Percentiles rank a stretch among this genome's conserved stretches.
phyloP scores from a whole-genome alignment of 2,888 invertebrate species.

The Chelonus formosanus region DNA sequence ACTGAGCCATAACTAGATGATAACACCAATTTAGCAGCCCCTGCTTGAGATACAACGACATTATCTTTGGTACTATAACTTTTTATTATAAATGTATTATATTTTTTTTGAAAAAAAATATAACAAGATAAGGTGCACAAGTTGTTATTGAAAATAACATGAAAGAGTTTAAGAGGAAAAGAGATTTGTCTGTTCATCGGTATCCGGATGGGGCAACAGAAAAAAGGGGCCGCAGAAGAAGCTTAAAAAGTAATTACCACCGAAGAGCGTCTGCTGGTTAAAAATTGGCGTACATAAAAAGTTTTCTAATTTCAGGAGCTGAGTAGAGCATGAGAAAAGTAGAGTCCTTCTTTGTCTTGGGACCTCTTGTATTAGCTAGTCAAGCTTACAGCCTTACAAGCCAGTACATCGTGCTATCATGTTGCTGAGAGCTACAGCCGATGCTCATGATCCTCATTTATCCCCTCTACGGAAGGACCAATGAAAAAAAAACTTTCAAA shows the following conservation, averaged over 20 bases:
- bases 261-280: slow-evolving; percentile 60
- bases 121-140: no score
- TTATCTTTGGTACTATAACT: no score
- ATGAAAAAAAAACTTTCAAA: slow-evolving; percentile 12
- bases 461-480: neutral
- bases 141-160: no score
- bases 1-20: no score
- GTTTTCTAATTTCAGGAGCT: slow-evolving; percentile 64
- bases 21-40: no score
- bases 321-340: slow-evolving; percentile 40
- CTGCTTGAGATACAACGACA: no score
- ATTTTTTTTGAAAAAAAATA: no score
- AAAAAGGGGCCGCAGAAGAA: slow-evolving; percentile 39
- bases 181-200: slow-evolving; percentile 29
- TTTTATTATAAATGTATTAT: no score
- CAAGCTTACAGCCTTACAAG: slow-evolving; percentile 28
- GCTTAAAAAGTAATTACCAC: slow-evolving; percentile 65
- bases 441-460: slow-evolving; percentile 24
- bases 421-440: slow-evolving; percentile 35
- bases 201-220: slow-evolving; percentile 30
- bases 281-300: slow-evolving; percentile 64
- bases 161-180: slow-evolving; percentile 18
- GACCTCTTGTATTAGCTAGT: slow-evolving; percentile 23
- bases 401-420: slow-evolving; percentile 23
- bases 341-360: slow-evolving; percentile 1